Evolutionary conservation across 2,888 invertebrate genomes (phyloP).

Genomic region (Seira sanloemensis): DNA sequence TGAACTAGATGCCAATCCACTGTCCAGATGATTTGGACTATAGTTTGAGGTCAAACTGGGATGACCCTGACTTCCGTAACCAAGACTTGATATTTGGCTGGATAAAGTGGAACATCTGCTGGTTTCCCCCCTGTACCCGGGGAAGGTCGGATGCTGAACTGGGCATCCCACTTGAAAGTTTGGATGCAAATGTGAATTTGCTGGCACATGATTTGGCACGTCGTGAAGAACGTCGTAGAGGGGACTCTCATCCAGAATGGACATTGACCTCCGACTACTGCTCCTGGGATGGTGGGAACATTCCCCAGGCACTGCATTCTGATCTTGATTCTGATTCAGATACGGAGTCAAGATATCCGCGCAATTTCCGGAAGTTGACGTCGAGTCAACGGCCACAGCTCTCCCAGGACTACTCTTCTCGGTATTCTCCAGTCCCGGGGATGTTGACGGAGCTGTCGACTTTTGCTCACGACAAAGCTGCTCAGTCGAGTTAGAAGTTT

Average conservation of each 20-base stretch:
- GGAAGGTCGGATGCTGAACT: constrained; percentile 46
- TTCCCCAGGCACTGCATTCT: constrained; percentile 48
- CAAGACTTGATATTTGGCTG: constrained; percentile 70
- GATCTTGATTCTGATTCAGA: constrained; percentile 5
- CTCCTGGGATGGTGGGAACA: constrained; percentile 62
- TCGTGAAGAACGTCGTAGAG: constrained; percentile 59
- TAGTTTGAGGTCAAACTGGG: constrained; percentile 48
- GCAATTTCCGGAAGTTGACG: constrained; percentile 17
- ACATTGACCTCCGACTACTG: constrained; percentile 64
- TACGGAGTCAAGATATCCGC: constrained; percentile 11
- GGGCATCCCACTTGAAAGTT: constrained; percentile 53
- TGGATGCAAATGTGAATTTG: constrained; percentile 34
- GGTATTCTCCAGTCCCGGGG: background rate
- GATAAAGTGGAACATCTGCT: constrained; percentile 70
- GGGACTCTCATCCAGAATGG: constrained; percentile 56
- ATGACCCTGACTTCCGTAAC: constrained; percentile 71
- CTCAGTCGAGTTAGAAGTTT: constrained; percentile 64
- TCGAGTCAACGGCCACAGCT: constrained; percentile 25
- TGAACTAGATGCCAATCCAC: constrained; percentile 30
- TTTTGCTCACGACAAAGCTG: constrained; percentile 48
- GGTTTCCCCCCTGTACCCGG: constrained; percentile 63
- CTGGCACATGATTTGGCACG: background rate
- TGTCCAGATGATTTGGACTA: constrained; percentile 42
- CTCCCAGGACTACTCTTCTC: constrained; percentile 42
- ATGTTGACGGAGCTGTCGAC: constrained; percentile 34